Evolutionary conservation across 2,888 invertebrate genomes (phyloP).

Genomic region (Cataglyphis altisquamis): DNA sequence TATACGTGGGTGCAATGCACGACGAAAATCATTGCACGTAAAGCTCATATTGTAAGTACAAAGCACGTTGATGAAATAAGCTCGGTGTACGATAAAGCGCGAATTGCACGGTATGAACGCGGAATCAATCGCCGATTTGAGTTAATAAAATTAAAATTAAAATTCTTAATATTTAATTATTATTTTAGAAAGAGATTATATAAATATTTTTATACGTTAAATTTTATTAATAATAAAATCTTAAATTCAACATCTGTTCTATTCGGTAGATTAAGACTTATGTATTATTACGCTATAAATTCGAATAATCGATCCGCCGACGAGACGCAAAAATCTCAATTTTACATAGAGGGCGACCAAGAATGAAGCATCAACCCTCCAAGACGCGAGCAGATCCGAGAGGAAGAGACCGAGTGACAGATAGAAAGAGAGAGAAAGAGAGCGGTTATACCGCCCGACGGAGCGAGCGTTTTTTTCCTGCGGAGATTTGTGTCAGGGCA

Average conservation of each 20-base stretch:
- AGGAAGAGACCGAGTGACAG: background rate
- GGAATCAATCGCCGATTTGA: background rate
- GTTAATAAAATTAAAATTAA: too few relatives aligned
- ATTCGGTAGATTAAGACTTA: background rate
- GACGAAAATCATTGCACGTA: conserved; percentile 24
- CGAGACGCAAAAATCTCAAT: conserved; percentile 24
- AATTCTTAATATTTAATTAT: background rate
- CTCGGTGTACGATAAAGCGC: background rate
- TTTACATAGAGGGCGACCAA: conserved; percentile 5
- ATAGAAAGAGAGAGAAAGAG: background rate
- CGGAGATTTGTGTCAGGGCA: conserved; percentile 75
- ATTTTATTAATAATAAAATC: background rate
- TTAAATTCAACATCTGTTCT: background rate
- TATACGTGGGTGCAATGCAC: conserved; percentile 8
- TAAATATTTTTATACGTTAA: background rate
- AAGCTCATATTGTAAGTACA: background rate
- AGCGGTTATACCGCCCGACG: conserved; percentile 58
- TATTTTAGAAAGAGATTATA: background rate
- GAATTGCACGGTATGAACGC: background rate
- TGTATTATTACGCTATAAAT: background rate
- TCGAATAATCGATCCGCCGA: background rate
- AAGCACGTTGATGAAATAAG: conserved; percentile 40
- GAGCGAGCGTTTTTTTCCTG: conserved; percentile 66
- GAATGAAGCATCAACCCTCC: conserved; percentile 57
- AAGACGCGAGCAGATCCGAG: conserved; percentile 44